These are phyloP conservation scores for Perccottus glenii DNA, from an alignment of 2,113 vertebrate genomes.

Conservation along the genomic window DNA sequence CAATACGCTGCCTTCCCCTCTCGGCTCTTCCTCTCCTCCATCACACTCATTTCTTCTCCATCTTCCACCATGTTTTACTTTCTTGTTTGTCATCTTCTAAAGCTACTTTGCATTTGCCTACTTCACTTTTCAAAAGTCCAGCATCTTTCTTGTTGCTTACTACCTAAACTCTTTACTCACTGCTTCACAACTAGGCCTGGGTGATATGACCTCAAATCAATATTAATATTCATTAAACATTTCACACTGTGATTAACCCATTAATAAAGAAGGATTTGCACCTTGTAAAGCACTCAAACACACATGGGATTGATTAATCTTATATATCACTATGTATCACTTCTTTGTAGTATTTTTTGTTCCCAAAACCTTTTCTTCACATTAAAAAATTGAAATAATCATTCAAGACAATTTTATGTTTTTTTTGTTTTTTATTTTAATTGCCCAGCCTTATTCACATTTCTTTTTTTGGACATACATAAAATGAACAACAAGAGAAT, in stretches of 20 bases:
- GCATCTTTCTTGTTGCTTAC: background rate
- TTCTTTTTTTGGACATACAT: background rate
- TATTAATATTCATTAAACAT: slow-evolving; percentile 9
- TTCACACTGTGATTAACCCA: slow-evolving; percentile 6
- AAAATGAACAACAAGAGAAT: slow-evolving; percentile 1
- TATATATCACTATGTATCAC: too few species aligned
- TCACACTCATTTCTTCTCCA: slow-evolving; percentile 9
- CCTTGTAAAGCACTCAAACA: slow-evolving; percentile 3
- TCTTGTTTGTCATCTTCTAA: slow-evolving; percentile 4
- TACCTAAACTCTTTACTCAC: background rate
- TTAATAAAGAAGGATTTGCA: background rate
- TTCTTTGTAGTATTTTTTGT: too few species aligned
- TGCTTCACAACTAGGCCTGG: slow-evolving; percentile 1
- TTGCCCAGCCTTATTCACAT: slow-evolving; percentile 1
- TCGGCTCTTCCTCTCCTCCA: slow-evolving; percentile 5
- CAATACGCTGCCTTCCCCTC: slow-evolving; percentile 78
- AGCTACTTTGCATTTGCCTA: slow-evolving; percentile 25
- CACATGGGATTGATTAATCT: too few species aligned
- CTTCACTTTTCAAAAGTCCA: background rate
- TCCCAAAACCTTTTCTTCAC: too few species aligned
- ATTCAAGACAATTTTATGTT: too few species aligned
- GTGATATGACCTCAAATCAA: slow-evolving; percentile 5
- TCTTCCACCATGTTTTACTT: slow-evolving; percentile 6
- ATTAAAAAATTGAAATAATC: too few species aligned
- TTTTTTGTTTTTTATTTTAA: background rate